These are phyloP conservation scores for Erebia epiphron DNA, from an alignment of 2,888 invertebrate species.

Conservation along the genomic window DNA sequence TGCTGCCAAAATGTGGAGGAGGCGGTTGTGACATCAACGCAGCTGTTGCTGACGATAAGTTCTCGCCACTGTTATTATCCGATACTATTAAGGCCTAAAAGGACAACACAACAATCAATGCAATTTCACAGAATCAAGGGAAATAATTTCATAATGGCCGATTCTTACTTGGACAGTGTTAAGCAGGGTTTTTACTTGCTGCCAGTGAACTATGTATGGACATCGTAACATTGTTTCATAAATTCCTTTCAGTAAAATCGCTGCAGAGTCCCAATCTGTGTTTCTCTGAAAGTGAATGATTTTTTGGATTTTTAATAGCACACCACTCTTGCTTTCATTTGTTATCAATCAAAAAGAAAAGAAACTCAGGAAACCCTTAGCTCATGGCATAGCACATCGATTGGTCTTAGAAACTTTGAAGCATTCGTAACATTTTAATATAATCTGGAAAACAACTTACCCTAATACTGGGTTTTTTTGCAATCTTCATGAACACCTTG, in stretches of 20 bases:
- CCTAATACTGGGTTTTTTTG: conserved; percentile 96
- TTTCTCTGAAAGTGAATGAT: conserved; percentile 85
- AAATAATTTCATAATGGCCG: neutral
- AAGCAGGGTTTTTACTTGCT: conserved; percentile 94
- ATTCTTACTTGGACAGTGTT: conserved; percentile 91
- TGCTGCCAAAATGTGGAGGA: conserved; percentile 97
- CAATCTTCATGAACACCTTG: conserved; percentile 98
- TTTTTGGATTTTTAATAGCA: neutral
- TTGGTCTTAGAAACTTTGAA: too few species aligned
- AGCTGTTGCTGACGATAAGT: conserved; percentile 91
- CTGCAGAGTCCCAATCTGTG: conserved; percentile 98
- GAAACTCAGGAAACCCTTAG: too few species aligned
- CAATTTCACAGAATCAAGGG: neutral
- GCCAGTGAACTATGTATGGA: conserved; percentile 98
- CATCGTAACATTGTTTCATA: conserved; percentile 96
- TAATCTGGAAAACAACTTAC: conserved; percentile 66
- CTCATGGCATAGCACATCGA: too few species aligned
- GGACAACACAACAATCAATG: neutral
- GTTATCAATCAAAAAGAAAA: too few species aligned
- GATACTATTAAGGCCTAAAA: conserved; percentile 90
- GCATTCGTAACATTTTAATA: neutral
- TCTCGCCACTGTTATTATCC: conserved; percentile 87
- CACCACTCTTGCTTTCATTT: too few species aligned
- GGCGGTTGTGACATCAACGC: conserved; percentile 96
- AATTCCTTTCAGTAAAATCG: conserved; percentile 95